Conservation (phyloP, 2,888 invertebrate species). For the Atrina japonica region DNA sequence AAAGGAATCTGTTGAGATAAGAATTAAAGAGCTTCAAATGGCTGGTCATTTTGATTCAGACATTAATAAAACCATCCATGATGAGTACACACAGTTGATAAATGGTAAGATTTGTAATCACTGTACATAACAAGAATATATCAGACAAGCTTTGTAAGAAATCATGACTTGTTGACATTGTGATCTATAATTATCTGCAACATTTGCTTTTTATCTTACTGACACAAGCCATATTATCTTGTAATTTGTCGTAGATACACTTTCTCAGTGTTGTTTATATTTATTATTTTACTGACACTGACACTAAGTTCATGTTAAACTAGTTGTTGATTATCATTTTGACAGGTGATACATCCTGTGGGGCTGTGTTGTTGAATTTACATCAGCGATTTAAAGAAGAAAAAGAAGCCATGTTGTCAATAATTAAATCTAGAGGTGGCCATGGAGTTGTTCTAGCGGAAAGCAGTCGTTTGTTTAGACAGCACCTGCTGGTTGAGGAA, state of each 20-base stretch:
- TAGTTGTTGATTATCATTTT: neutral
- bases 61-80: constrained; percentile 50
- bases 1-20: constrained; percentile 55
- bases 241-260: no score
- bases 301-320: no score
- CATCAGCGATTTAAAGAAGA: constrained; percentile 59
- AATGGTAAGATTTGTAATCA: constrained; percentile 50
- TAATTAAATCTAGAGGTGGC: constrained; percentile 45
- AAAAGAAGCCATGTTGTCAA: constrained; percentile 52
- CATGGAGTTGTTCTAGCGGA: constrained; percentile 47
- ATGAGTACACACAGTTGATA: constrained; percentile 53
- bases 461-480: constrained; percentile 60
- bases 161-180: no score
- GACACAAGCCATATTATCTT: no score
- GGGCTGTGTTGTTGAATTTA: constrained; percentile 53
- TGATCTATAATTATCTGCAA: no score
- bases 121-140: no score
- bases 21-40: constrained; percentile 50
- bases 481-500: constrained; percentile 57
- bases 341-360: constrained; percentile 59
- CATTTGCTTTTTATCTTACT: no score
- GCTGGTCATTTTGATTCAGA: constrained; percentile 59
- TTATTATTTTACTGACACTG: neutral
- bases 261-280: neutral
- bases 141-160: no score